Base-by-base conservation (phyloP, 2,888 invertebrate species). In the Amorpha juglandis region DNA sequence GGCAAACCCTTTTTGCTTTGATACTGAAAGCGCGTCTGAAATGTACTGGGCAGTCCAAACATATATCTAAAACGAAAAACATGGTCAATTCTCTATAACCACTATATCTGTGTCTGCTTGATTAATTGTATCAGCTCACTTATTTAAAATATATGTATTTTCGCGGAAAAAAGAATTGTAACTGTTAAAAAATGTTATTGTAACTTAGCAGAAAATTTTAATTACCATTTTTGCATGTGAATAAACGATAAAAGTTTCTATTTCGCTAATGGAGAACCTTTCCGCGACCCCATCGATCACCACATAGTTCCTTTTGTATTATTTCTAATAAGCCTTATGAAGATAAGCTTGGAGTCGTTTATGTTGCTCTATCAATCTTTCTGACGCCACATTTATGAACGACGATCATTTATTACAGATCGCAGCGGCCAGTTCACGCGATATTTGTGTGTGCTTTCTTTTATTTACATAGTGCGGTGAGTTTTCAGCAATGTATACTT, bases 331-430 rank as follows among this genome's bases (percentile, higher is more conserved):
- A 55, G 48, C 48, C 38, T 63, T 51, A 63, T 48, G 35, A 27
- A 53, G 71, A 71, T 73, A 73, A 74, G 65, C 68, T 63, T 27
- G 38, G 65, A 19, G 47, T 14, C 47, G 33, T 63, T 62, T 38
- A 62, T 64, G 64, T 50, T 38, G 65, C 67, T 65, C 75, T 69
- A 75, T 75, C 75, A 75, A 75, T 75, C 75, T 74, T 74, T 42
- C 70, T 68, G 71, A 67, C 75, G 68, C 73, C 51, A 64, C 63
- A 63, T 69, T 69, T 69, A 69, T 65, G 66, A 67, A 64, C 63
- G 38, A 35, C 69, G 66, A 70, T 72, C 72, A 69, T 69, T 72
- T 73, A 71, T 68, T 48, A 65, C 21, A 64, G 45, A 65, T 64
- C 64, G 33, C 33, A 48, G 35, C 47, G 27, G 47, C 47, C 35